phyloP scores from a whole-genome alignment of 2,113 vertebrate genomes.

The Alces alces region DNA sequence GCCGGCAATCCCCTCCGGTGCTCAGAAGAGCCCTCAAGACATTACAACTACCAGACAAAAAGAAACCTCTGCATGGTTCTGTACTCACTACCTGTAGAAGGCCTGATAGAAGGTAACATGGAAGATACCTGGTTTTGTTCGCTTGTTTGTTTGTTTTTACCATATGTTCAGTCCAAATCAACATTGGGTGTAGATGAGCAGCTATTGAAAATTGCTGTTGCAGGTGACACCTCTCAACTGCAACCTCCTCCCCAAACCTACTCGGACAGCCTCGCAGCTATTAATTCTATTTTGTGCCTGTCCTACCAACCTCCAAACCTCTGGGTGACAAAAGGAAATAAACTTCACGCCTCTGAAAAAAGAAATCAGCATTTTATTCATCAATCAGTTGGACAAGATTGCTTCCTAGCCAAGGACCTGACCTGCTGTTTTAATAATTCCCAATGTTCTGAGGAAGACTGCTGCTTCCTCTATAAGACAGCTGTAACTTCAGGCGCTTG shows the following conservation, averaged over 20 bases:
- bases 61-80: neutral
- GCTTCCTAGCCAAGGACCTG: neutral
- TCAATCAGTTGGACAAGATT: neutral
- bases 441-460: neutral
- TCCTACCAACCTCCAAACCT: neutral
- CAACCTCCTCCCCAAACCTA: neutral
- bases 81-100: neutral
- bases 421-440: slow-evolving; percentile 37
- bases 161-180: neutral
- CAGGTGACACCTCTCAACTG: neutral
- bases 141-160: neutral
- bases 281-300: neutral
- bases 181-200: neutral
- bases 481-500: slow-evolving; percentile 46
- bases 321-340: neutral
- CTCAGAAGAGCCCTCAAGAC: neutral
- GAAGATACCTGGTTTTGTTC: neutral
- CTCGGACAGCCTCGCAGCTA: neutral
- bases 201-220: neutral
- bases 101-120: neutral
- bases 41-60: neutral
- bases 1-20: neutral
- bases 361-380: neutral
- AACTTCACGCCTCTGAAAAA: neutral
- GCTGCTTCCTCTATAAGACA: neutral